Conservation (phyloP, 1,140 invertebrate species). For the Drosophila athabasca region DNA sequence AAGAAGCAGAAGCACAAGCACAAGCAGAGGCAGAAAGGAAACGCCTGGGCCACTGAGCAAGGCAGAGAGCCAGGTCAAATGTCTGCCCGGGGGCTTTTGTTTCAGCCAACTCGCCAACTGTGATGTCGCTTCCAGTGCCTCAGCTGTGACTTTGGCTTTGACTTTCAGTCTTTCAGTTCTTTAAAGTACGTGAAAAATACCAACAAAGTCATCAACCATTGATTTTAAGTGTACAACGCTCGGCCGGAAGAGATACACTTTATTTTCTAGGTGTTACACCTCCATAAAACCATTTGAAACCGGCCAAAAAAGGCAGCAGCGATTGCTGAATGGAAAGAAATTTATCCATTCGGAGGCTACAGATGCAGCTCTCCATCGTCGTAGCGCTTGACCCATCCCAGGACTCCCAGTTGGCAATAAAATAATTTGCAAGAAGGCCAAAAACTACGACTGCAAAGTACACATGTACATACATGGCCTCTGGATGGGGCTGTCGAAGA, state of each 20-base stretch:
- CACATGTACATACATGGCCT: too few species aligned
- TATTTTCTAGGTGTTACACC: not conserved
- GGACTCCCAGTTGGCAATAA: too few species aligned
- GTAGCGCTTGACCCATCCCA: too few species aligned
- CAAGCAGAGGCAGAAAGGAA: not conserved
- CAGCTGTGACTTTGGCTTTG: conserved; percentile 18
- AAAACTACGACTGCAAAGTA: too few species aligned
- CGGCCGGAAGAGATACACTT: not conserved
- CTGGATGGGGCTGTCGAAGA: too few species aligned
- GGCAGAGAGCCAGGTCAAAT: not conserved
- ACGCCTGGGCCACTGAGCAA: not conserved
- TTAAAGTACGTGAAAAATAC: conserved; percentile 63
- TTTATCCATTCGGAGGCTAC: too few species aligned
- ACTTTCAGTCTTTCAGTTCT: conserved; percentile 37
- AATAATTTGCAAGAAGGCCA: too few species aligned
- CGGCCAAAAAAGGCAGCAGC: too few species aligned
- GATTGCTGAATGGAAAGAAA: too few species aligned
- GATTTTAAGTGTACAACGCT: conserved; percentile 46
- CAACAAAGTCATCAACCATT: conserved; percentile 48
- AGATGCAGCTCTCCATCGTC: too few species aligned
- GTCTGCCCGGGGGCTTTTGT: conserved; percentile 10
- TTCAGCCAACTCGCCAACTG: too few species aligned
- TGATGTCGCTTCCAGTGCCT: conserved; percentile 7
- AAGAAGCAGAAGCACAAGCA: too few species aligned
- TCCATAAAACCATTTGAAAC: conserved; percentile 7